phyloP scores from a whole-genome alignment of 35 echinoderm and acorn worm genomes.

The Ophioderma brevispina region DNA sequence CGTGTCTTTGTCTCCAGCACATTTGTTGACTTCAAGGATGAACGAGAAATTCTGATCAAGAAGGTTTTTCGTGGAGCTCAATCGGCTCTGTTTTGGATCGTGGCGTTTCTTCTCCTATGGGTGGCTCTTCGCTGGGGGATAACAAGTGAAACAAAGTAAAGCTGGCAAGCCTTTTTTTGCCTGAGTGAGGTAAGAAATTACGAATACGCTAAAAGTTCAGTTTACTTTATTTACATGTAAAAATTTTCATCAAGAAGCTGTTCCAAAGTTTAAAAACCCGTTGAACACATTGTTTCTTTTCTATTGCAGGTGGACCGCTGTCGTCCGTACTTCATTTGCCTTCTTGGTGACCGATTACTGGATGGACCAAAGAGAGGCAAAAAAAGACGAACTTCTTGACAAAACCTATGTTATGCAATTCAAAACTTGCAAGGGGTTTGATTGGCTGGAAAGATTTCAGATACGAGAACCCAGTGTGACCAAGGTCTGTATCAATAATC shows the following conservation, averaged over 20 bases:
- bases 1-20: constrained; percentile 93
- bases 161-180: constrained; percentile 81
- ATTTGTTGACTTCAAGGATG: constrained; percentile 83
- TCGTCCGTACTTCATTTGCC: constrained; percentile 86
- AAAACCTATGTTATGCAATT: constrained; percentile 68
- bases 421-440: constrained; percentile 42
- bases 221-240: too few relatives aligned
- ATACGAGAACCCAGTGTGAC: constrained; percentile 83
- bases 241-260: too few relatives aligned
- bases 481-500: constrained; percentile 53
- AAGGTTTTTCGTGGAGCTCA: constrained; percentile 89
- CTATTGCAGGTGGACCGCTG: constrained; percentile 73
- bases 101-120: constrained; percentile 88
- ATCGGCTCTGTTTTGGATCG: constrained; percentile 80
- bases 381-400: constrained; percentile 64
- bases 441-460: constrained; percentile 72
- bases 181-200: constrained; percentile 67
- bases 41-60: constrained; percentile 89
- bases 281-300: background rate
- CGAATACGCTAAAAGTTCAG: too few relatives aligned
- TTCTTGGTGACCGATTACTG: constrained; percentile 75
- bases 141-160: constrained; percentile 59
- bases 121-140: constrained; percentile 95
- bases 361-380: constrained; percentile 74
- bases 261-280: too few relatives aligned